Evolutionary conservation across 1,140 invertebrate genomes (phyloP).

Genomic region (Anadara kagoshimensis): DNA sequence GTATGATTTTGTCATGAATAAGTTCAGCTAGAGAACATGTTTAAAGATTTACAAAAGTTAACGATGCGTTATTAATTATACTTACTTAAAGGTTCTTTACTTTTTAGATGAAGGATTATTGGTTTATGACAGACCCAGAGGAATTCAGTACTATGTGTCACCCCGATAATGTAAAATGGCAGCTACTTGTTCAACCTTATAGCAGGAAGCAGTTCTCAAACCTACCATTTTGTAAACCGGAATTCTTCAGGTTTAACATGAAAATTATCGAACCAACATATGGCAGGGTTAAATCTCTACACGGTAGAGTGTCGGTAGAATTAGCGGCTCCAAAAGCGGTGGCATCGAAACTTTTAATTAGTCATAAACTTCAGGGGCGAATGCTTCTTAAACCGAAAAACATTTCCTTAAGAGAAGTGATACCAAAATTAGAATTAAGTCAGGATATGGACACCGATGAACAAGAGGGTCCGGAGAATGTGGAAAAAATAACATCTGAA

Average conservation of each 20-base stretch:
- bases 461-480: background rate
- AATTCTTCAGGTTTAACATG: slow-evolving; percentile 28
- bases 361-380: slow-evolving; percentile 9
- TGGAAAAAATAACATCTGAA: background rate
- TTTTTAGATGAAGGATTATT: slow-evolving; percentile 23
- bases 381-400: slow-evolving; percentile 5
- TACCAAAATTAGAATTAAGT: too few relatives aligned
- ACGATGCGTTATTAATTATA: background rate
- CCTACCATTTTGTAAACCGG: slow-evolving; percentile 18
- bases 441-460: background rate
- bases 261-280: slow-evolving; percentile 13
- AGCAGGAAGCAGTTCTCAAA: slow-evolving; percentile 14
- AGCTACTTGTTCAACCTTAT: slow-evolving; percentile 7
- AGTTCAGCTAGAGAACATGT: too few relatives aligned
- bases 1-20: too few relatives aligned
- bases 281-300: slow-evolving; percentile 15
- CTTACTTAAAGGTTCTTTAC: background rate
- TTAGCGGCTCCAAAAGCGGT: slow-evolving; percentile 5
- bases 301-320: slow-evolving; percentile 18
- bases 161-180: slow-evolving; percentile 25
- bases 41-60: too few relatives aligned
- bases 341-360: slow-evolving; percentile 12
- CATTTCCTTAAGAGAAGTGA: too few relatives aligned
- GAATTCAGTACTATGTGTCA: slow-evolving; percentile 24
- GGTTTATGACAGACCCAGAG: slow-evolving; percentile 28